A percentile compares a stretch with the other conserved stretches of the same genome.
Evolutionary conservation across 2,888 invertebrate species (phyloP).

Genomic region (Drosophila affinis): DNA sequence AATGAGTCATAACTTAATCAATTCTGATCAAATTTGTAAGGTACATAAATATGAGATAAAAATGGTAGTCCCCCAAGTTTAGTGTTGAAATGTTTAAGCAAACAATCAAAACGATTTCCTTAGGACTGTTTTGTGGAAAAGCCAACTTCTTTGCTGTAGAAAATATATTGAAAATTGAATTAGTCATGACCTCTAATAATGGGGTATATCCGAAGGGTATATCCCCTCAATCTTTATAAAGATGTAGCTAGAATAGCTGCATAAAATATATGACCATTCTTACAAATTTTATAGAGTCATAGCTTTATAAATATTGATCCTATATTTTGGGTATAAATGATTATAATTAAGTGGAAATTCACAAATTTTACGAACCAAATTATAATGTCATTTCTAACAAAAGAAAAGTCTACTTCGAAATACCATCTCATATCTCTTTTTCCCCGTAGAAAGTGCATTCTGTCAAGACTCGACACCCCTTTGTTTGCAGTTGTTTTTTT

Average conservation of each 20-base stretch:
- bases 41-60: not conserved
- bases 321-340: too few relatives aligned
- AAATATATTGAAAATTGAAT: not conserved
- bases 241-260: not conserved
- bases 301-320: too few relatives aligned
- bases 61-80: not conserved
- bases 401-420: not conserved
- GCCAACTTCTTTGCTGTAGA: too few relatives aligned
- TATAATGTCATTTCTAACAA: not conserved
- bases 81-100: not conserved
- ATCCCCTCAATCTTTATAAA: not conserved
- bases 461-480: conserved; percentile 7
- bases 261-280: not conserved
- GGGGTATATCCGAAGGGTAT: not conserved
- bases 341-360: too few relatives aligned
- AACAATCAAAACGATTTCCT: not conserved
- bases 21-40: conserved; percentile 2
- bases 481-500: conserved; percentile 10
- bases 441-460: conserved; percentile 45
- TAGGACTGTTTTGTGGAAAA: not conserved
- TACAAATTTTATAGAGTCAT: too few relatives aligned
- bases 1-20: conserved; percentile 17
- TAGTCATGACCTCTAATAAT: not conserved
- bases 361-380: too few relatives aligned
- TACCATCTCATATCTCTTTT: conserved; percentile 3